phyloP scores from a whole-genome alignment of 2,888 invertebrate genomes.

The Melanotus villosus region DNA sequence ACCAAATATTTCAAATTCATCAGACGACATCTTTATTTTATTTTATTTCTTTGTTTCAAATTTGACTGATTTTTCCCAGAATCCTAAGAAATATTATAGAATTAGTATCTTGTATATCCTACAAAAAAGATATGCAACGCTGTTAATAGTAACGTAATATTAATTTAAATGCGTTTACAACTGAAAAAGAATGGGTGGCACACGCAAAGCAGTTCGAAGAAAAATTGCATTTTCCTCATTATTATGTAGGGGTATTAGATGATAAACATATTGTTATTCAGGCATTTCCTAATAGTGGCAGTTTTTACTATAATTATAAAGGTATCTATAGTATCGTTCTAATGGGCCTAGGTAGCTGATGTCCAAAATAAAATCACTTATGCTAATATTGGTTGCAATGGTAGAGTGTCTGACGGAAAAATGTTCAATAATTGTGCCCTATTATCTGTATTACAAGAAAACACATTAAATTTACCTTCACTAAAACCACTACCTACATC shows the following conservation, averaged over 20 bases:
- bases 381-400: conserved; percentile 14
- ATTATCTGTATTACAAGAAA: conserved; percentile 6
- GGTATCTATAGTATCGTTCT: conserved; percentile 4
- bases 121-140: too few species aligned
- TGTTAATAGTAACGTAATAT: too few species aligned
- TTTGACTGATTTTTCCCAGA: too few species aligned
- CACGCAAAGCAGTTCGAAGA: conserved; percentile 1
- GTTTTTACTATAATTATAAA: not conserved
- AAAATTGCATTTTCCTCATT: not conserved
- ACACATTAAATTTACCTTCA: conserved; percentile 16
- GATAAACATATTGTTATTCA: not conserved
- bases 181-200: conserved; percentile 5
- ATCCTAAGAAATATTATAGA: too few species aligned
- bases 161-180: not conserved
- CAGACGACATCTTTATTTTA: too few species aligned
- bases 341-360: not conserved
- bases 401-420: conserved; percentile 7
- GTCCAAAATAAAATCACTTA: conserved; percentile 4
- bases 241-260: not conserved
- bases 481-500: conserved; percentile 11
- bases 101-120: too few species aligned
- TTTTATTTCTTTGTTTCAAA: too few species aligned
- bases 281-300: conserved; percentile 5
- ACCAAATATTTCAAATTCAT: too few species aligned
- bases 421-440: conserved; percentile 14